Conservation (phyloP, 2,888 invertebrate species). For the Pantelozetes paolii region DNA sequence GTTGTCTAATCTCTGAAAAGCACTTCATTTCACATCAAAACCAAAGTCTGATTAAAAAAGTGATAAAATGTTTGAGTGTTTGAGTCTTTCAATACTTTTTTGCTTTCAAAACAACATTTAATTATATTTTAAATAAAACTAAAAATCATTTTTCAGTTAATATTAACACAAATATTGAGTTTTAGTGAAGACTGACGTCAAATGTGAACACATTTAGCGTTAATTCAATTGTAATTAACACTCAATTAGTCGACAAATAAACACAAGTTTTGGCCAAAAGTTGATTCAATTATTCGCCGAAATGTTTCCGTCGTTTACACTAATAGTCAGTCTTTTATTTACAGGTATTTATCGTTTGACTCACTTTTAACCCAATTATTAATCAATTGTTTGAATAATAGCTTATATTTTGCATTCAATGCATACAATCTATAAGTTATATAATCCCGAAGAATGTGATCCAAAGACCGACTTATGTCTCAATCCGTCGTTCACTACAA, state of each 20-base stretch:
- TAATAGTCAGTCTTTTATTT: conserved; percentile 7
- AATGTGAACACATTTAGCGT: no score
- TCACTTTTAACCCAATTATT: background rate
- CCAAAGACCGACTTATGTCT: conserved; percentile 51
- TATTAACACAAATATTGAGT: no score
- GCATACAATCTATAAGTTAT: conserved; percentile 55
- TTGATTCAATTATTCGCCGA: background rate
- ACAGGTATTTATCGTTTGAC: background rate
- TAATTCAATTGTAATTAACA: background rate
- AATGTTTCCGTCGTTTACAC: conserved; percentile 29
- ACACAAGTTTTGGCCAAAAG: background rate
- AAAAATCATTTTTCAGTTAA: no score
- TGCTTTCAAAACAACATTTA: no score
- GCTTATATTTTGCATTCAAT: conserved; percentile 56
- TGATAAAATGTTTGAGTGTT: no score
- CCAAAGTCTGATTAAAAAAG: no score
- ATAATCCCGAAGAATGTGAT: conserved; percentile 52
- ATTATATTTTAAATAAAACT: no score
- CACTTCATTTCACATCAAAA: no score
- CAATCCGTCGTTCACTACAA: conserved; percentile 50
- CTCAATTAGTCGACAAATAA: background rate
- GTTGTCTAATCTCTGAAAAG: background rate
- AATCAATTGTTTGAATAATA: background rate
- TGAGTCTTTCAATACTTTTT: no score
- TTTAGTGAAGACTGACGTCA: no score